Conservation (phyloP, 2,888 invertebrate species). For the Drosophila mimetica region DNA sequence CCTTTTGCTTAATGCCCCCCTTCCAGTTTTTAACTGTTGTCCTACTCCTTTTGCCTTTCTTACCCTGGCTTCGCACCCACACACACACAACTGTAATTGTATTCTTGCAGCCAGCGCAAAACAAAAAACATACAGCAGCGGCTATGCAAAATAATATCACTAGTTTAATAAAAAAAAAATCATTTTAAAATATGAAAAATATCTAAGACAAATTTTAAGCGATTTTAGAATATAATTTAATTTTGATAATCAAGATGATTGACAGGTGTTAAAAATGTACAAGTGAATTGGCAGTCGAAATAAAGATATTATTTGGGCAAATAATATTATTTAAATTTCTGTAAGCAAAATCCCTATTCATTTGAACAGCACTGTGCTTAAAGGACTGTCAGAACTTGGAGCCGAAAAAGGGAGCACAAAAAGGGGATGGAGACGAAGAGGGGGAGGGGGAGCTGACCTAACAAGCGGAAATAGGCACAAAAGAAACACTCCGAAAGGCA, state of each 20-base stretch:
- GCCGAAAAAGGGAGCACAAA: constrained; percentile 38
- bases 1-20: constrained; percentile 17
- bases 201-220: background rate
- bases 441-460: constrained; percentile 40
- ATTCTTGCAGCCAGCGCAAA: constrained; percentile 22
- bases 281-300: background rate
- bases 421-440: constrained; percentile 4
- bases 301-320: too few relatives aligned
- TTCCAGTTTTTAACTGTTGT: constrained; percentile 13
- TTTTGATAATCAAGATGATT: too few relatives aligned
- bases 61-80: constrained; percentile 28
- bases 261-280: too few relatives aligned
- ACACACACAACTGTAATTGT: constrained; percentile 15
- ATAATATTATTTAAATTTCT: background rate
- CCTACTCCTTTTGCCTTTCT: constrained; percentile 45
- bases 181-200: background rate
- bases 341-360: background rate
- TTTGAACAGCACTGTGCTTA: constrained; percentile 16
- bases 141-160: background rate
- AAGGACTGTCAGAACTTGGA: constrained; percentile 71
- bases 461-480: constrained; percentile 58
- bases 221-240: background rate
- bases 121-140: constrained; percentile 10
- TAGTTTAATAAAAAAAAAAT: background rate
- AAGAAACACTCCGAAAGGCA: constrained; percentile 41